A percentile compares a stretch with the other conserved stretches of the same genome.
phyloP scores from a whole-genome alignment of 2,113 vertebrate genomes.

The Etheostoma cragini region DNA sequence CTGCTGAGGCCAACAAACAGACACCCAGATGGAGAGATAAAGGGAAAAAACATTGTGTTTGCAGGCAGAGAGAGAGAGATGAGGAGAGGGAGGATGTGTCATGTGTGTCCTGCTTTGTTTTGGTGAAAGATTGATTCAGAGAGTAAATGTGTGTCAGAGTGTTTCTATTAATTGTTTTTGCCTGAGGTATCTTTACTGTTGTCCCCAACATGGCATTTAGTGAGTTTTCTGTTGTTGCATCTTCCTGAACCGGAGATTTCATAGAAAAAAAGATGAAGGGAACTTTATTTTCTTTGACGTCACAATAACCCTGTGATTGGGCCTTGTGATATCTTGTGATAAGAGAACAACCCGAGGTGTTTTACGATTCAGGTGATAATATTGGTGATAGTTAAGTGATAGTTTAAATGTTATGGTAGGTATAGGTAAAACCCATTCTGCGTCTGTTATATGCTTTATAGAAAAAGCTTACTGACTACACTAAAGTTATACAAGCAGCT shows the following conservation, averaged over 20 bases:
- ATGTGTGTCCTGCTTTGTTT: conserved; percentile 29
- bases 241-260: conserved; percentile 14
- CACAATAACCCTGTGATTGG: conserved; percentile 37
- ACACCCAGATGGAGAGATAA: conserved; percentile 45
- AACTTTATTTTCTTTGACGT: conserved; percentile 10
- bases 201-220: conserved; percentile 5
- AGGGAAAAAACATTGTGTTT: conserved; percentile 27
- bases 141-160: conserved; percentile 41
- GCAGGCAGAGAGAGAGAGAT: conserved; percentile 10
- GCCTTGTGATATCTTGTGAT: conserved; percentile 13
- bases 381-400: not conserved
- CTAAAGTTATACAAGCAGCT: conserved; percentile 8
- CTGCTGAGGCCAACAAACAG: conserved; percentile 50
- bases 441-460: not conserved
- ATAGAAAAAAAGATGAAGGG: conserved; percentile 9
- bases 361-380: conserved; percentile 1
- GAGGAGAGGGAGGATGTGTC: not conserved
- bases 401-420: not conserved
- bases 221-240: conserved; percentile 10
- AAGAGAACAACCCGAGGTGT: not conserved
- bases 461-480: not conserved
- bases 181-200: conserved; percentile 50
- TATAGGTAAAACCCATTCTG: not conserved
- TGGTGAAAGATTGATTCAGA: conserved; percentile 44
- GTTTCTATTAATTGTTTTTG: conserved; percentile 46